A percentile compares a stretch with the other conserved stretches of the same genome.
Conservation (phyloP, 1,140 invertebrate species). For the Bombus haemorrhoidalis region DNA sequence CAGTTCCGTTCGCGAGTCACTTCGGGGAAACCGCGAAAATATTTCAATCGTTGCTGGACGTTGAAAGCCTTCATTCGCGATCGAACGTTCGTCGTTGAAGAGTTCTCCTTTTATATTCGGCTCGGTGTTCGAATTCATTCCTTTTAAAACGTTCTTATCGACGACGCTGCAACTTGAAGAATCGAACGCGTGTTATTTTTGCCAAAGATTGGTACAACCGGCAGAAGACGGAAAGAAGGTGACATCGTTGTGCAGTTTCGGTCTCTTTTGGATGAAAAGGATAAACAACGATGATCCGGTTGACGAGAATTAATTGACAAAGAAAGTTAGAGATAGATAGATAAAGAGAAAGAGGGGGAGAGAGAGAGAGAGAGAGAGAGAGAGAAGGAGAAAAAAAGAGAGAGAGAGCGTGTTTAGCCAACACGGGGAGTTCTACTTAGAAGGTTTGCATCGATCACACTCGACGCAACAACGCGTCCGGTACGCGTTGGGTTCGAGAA, state of each 20-base stretch:
- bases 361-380: too few species aligned
- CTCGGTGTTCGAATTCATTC: background rate
- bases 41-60: background rate
- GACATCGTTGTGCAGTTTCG: background rate
- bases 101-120: background rate
- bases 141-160: background rate
- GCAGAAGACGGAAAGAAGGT: too few species aligned
- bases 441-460: background rate
- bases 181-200: background rate
- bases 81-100: background rate
- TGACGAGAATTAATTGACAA: background rate
- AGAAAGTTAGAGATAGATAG: background rate
- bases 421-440: background rate
- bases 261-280: background rate
- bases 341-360: background rate
- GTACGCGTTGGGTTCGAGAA: background rate
- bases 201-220: background rate
- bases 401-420: background rate
- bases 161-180: background rate
- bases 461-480: background rate
- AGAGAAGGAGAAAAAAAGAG: rapidly evolving
- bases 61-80: background rate
- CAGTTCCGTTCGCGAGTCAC: background rate
- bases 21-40: background rate
- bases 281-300: constrained; percentile 3